phyloP scores from a whole-genome alignment of 2,113 vertebrate genomes.

The Elaphurus davidianus region DNA sequence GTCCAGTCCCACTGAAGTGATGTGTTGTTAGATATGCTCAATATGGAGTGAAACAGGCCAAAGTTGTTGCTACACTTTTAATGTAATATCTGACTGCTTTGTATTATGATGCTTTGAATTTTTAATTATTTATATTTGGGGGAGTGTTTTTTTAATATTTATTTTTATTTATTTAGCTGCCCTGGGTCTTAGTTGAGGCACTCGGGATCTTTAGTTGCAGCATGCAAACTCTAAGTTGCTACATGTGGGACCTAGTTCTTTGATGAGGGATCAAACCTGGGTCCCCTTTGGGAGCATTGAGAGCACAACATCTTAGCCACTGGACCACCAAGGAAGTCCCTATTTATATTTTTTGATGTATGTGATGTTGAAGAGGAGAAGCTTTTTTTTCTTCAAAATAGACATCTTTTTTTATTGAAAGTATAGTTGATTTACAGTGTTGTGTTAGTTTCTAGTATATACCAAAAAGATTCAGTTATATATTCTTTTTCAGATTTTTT shows the following conservation, averaged over 20 bases:
- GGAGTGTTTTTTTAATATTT: neutral
- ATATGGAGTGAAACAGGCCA: neutral
- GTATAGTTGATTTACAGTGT: neutral
- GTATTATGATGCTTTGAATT: slow-evolving; percentile 2
- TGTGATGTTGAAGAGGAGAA: slow-evolving; percentile 19
- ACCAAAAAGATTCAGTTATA: neutral
- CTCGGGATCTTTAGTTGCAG: neutral
- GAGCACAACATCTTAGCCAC: neutral
- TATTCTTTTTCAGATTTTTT: neutral
- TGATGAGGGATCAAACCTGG: neutral
- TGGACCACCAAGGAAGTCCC: neutral
- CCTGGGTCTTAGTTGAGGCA: neutral
- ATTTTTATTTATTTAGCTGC: neutral
- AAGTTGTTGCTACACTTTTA: neutral
- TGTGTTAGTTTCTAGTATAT: neutral
- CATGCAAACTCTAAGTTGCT: neutral
- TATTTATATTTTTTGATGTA: neutral
- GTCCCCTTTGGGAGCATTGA: neutral
- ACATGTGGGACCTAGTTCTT: neutral
- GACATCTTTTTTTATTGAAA: neutral
- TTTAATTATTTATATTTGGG: neutral
- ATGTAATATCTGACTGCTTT: neutral
- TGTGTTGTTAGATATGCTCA: neutral
- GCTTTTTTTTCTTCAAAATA: neutral
- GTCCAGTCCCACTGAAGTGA: neutral